Conservation (phyloP, 2,113 vertebrate genomes). For the Nettapus auritus region DNA sequence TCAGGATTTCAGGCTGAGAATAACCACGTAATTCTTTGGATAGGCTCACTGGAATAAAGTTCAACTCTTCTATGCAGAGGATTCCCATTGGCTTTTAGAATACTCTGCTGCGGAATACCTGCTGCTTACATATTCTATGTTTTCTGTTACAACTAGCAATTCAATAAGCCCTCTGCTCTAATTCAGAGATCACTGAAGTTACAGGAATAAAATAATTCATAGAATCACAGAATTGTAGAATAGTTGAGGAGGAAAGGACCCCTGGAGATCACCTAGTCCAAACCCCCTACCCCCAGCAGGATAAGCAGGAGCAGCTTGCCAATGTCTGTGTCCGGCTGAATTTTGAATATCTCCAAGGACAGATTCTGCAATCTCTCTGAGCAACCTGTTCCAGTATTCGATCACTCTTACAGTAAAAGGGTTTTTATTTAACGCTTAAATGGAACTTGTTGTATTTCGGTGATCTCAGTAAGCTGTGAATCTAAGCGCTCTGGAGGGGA, state of each 20-base stretch:
- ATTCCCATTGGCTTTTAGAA: neutral
- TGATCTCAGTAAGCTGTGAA: neutral
- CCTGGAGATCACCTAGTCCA: neutral
- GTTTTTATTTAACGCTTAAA: neutral
- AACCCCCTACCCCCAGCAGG: neutral
- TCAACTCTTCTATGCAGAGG: neutral
- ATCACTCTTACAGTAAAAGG: neutral
- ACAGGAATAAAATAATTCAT: slow-evolving; percentile 35
- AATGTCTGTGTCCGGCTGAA: neutral
- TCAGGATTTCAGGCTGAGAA: neutral
- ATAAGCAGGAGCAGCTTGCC: neutral
- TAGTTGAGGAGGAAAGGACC: neutral
- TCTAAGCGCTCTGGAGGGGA: neutral
- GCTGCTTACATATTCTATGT: neutral
- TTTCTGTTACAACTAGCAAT: neutral
- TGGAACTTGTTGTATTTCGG: neutral
- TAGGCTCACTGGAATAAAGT: neutral
- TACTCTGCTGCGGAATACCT: neutral
- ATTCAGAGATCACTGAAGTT: slow-evolving; percentile 10
- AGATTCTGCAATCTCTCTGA: neutral
- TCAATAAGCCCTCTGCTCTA: neutral
- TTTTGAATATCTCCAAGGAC: neutral
- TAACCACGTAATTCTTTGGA: neutral
- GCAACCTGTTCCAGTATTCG: neutral
- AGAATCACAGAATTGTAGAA: neutral